Evolutionary conservation across 1,140 invertebrate genomes (phyloP).

Genomic region (Calliopsis andreniformis): DNA sequence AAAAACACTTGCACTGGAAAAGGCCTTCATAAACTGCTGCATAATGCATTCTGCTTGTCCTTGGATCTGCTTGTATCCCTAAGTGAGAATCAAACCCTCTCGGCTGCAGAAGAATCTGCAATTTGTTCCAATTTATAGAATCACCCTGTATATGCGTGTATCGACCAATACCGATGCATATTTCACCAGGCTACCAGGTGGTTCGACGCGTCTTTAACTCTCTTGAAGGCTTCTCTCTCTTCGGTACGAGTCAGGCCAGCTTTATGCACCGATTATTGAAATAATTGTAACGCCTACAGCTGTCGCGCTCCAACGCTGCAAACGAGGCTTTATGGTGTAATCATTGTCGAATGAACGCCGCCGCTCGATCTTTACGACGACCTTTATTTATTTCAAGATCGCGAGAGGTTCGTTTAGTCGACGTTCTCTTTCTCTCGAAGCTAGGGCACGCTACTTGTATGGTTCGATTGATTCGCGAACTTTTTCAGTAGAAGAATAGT

Average conservation of each 20-base stretch:
- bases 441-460: neutral
- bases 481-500: too few species aligned
- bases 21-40: too few species aligned
- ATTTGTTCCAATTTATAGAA: too few species aligned
- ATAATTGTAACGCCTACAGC: slow-evolving; percentile 40
- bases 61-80: too few species aligned
- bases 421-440: neutral
- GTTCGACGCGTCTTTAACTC: neutral
- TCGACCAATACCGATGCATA: slow-evolving; percentile 38
- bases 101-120: too few species aligned
- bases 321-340: slow-evolving; percentile 53
- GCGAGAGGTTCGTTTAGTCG: neutral
- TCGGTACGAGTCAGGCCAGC: neutral
- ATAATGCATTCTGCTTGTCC: too few species aligned
- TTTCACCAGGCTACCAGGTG: slow-evolving; percentile 46
- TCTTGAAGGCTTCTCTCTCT: neutral
- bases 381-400: slow-evolving; percentile 15
- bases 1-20: too few species aligned
- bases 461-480: neutral
- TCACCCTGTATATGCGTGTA: too few species aligned
- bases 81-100: too few species aligned
- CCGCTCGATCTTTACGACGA: slow-evolving; percentile 3
- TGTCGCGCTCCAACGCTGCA: slow-evolving; percentile 42
- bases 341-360: slow-evolving; percentile 24
- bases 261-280: slow-evolving; percentile 48